These are phyloP conservation scores for Drosophila mettleri DNA, from an alignment of 2,888 invertebrate species.

Conservation along the genomic window DNA sequence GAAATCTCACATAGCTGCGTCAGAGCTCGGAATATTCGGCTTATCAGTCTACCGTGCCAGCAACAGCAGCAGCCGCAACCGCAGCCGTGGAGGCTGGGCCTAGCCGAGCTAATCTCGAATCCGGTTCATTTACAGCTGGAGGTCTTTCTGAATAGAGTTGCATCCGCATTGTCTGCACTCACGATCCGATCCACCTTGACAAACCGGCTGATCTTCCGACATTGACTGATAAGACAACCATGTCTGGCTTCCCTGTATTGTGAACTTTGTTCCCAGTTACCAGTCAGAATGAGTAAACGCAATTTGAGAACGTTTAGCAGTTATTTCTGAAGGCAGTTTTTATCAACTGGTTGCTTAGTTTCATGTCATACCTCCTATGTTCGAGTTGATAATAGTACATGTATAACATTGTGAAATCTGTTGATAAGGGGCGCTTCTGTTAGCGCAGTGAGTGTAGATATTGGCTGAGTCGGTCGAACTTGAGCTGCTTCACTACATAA, in stretches of 20 bases:
- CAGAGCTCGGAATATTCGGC: conserved; percentile 21
- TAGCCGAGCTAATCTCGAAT: conserved; percentile 25
- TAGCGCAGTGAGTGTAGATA: conserved; percentile 10
- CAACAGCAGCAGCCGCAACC: neutral
- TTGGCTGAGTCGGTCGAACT: neutral
- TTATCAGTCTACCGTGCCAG: conserved; percentile 35
- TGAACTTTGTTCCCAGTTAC: conserved; percentile 19
- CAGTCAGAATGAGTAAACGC: conserved; percentile 25
- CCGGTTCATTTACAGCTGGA: conserved; percentile 40
- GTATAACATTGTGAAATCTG: conserved; percentile 20
- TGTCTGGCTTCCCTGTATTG: conserved; percentile 11
- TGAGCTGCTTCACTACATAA: conserved; percentile 22
- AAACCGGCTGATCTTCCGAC: conserved; percentile 1
- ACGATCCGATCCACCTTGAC: conserved; percentile 10
- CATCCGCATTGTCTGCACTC: conserved; percentile 41
- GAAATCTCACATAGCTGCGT: conserved; percentile 19
- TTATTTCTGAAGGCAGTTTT: neutral
- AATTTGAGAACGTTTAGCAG: neutral
- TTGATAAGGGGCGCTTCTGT: conserved; percentile 35
- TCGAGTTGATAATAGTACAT: conserved; percentile 18
- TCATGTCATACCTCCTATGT: conserved; percentile 6
- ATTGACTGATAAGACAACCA: conserved; percentile 12
- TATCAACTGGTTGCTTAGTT: conserved; percentile 16
- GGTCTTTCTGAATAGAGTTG: conserved; percentile 24
- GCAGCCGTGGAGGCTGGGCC: conserved; percentile 5